Conservation (phyloP, 2,888 invertebrate species). For the Pristionchus fissidentatus region DNA sequence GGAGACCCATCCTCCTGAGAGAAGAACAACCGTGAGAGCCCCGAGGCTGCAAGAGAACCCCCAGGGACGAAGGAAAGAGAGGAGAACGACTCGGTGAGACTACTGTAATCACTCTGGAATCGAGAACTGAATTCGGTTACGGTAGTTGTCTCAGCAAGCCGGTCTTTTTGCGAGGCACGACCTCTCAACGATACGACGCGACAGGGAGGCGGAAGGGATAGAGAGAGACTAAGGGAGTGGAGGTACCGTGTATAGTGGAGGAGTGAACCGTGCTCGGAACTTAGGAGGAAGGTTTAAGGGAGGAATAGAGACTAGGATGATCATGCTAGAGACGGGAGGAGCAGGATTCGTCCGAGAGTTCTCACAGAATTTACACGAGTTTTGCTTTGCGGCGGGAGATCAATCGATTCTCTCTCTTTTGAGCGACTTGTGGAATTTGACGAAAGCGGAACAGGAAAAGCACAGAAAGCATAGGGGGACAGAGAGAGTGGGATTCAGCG, state of each 20-base stretch:
- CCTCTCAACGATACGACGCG: slow-evolving; percentile 7
- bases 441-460: slow-evolving; percentile 26
- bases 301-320: neutral
- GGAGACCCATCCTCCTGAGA: slow-evolving; percentile 69
- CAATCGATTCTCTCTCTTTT: slow-evolving; percentile 19
- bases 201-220: neutral
- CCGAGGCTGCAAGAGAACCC: neutral
- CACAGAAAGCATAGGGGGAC: slow-evolving; percentile 33
- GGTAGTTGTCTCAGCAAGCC: too few relatives aligned
- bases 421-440: neutral
- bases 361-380: slow-evolving; percentile 44
- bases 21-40: neutral
- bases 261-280: slow-evolving; percentile 42
- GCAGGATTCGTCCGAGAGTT: neutral
- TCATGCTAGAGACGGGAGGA: slow-evolving; percentile 16
- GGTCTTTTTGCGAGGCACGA: slow-evolving; percentile 13
- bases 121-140: neutral
- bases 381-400: slow-evolving; percentile 18
- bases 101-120: neutral
- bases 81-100: too few relatives aligned
- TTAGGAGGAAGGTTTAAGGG: neutral
- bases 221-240: neutral
- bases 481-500: neutral
- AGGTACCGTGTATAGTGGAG: slow-evolving; percentile 1
- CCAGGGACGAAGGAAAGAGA: neutral